These are phyloP conservation scores for Neoaliturus tenellus DNA, from an alignment of 2,888 invertebrate genomes.

Conservation along the genomic window DNA sequence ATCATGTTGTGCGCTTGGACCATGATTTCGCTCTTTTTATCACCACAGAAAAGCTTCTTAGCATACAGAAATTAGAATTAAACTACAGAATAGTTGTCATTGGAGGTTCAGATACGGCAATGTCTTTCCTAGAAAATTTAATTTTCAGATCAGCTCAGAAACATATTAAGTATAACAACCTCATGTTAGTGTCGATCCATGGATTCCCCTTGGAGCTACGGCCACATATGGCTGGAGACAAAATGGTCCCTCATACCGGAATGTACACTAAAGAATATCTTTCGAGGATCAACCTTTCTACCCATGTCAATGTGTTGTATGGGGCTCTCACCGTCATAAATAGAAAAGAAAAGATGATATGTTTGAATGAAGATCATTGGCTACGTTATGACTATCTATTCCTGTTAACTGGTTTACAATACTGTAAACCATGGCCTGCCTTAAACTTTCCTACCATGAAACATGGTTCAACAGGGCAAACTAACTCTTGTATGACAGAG, in stretches of 20 bases:
- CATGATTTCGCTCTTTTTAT: slow-evolving; percentile 22
- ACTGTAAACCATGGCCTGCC: slow-evolving; percentile 59
- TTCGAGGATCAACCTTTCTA: background rate
- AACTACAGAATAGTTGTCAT: slow-evolving; percentile 80
- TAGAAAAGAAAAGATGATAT: slow-evolving; percentile 29
- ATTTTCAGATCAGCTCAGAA: slow-evolving; percentile 71
- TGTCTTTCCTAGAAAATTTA: slow-evolving; percentile 79
- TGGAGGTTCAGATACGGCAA: slow-evolving; percentile 79
- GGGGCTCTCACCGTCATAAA: slow-evolving; percentile 23
- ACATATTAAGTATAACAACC: slow-evolving; percentile 18
- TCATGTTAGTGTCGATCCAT: slow-evolving; percentile 3
- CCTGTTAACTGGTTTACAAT: slow-evolving; percentile 70
- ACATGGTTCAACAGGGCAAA: background rate
- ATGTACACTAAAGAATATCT: slow-evolving; percentile 18
- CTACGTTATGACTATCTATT: slow-evolving; percentile 70
- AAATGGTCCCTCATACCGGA: slow-evolving; percentile 13
- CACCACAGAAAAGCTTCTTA: background rate
- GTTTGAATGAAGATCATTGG: slow-evolving; percentile 25
- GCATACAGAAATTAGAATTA: slow-evolving; percentile 72
- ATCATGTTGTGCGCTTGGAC: background rate
- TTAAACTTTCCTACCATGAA: background rate
- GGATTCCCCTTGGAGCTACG: slow-evolving; percentile 1
- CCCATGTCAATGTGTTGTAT: slow-evolving; percentile 32
- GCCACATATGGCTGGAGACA: slow-evolving; percentile 6
- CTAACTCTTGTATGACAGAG: background rate